Percentiles rank a stretch among this genome's conserved stretches.
These are phyloP conservation scores for Trissolcus japonicus DNA, from an alignment of 2,888 invertebrate genomes.

Conservation along the genomic window DNA sequence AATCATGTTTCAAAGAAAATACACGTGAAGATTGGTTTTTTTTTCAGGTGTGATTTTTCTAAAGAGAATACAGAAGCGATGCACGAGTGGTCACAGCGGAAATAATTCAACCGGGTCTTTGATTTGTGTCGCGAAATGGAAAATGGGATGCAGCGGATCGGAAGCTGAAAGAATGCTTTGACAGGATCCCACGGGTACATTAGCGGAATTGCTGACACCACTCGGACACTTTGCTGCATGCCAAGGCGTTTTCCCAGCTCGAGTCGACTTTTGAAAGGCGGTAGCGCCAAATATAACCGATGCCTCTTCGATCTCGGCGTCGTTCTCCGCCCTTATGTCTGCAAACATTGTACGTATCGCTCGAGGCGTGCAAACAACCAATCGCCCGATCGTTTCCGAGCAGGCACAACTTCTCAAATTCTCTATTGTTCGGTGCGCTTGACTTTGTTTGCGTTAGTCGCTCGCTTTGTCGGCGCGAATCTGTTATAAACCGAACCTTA, in stretches of 20 bases:
- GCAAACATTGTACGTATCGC: constrained; percentile 68
- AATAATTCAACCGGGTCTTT: constrained; percentile 49
- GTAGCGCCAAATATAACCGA: constrained; percentile 39
- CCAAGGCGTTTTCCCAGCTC: constrained; percentile 21
- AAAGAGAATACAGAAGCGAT: constrained; percentile 39
- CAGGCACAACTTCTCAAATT: constrained; percentile 66
- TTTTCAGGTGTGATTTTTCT: constrained; percentile 21
- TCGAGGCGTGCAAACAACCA: constrained; percentile 72
- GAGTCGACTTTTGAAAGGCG: constrained; percentile 26
- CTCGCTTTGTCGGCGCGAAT: constrained; percentile 63
- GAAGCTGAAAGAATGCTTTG: constrained; percentile 67
- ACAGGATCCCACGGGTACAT: constrained; percentile 75
- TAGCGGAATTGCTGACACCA: constrained; percentile 69
- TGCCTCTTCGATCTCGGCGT: not conserved
- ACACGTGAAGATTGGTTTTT: not conserved
- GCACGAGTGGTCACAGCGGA: constrained; percentile 45
- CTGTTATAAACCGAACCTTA: constrained; percentile 43
- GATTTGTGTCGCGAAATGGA: constrained; percentile 32
- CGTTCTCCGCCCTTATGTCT: constrained; percentile 64
- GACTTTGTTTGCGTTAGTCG: constrained; percentile 63
- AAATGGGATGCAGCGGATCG: constrained; percentile 31
- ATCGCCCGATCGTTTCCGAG: constrained; percentile 66
- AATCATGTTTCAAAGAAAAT: not conserved
- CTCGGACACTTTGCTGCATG: constrained; percentile 48
- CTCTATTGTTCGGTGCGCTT: constrained; percentile 70